A percentile compares a stretch with the other conserved stretches of the same genome.
Conservation (phyloP, 2,888 invertebrate genomes). For the Caenorhabditis sinica region DNA sequence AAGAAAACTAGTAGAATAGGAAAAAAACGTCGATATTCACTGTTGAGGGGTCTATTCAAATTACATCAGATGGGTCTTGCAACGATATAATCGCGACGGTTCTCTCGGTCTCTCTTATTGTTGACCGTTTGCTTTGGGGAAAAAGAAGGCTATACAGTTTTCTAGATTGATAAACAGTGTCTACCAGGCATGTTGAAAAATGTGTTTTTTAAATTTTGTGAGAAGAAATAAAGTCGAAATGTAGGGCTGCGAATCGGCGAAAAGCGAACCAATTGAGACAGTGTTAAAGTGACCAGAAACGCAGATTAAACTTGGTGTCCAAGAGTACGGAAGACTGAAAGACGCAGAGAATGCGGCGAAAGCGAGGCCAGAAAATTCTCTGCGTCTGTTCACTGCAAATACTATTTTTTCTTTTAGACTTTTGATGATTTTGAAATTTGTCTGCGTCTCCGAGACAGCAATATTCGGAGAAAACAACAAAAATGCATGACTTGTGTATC, state of each 20-base stretch:
- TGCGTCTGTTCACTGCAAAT: slow-evolving; percentile 33
- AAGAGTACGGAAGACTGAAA: slow-evolving; percentile 23
- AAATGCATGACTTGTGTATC: neutral
- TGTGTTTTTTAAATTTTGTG: slow-evolving; percentile 32
- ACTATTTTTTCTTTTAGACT: slow-evolving; percentile 12
- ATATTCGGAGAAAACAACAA: slow-evolving; percentile 35
- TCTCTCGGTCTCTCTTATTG: neutral
- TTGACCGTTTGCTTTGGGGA: neutral
- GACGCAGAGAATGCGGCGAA: slow-evolving; percentile 32
- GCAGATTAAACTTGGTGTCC: slow-evolving; percentile 27
- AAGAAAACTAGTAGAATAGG: neutral
- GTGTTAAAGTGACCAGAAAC: slow-evolving; percentile 31
- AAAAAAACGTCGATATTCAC: neutral
- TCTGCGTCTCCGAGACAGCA: slow-evolving; percentile 47
- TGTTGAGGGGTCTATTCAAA: neutral
- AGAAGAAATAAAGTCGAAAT: slow-evolving; percentile 39
- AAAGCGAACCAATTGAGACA: slow-evolving; percentile 33
- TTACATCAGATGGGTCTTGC: slow-evolving; percentile 3
- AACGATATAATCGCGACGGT: slow-evolving; percentile 3
- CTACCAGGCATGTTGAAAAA: neutral
- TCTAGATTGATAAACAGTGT: neutral
- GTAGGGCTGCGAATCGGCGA: slow-evolving; percentile 7
- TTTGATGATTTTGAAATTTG: slow-evolving; percentile 60
- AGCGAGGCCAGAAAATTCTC: slow-evolving; percentile 29
- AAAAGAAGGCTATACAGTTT: neutral